A percentile compares a stretch with the other conserved stretches of the same genome.
phyloP scores from a whole-genome alignment of 2,888 invertebrate species.

The Sipha maydis region DNA sequence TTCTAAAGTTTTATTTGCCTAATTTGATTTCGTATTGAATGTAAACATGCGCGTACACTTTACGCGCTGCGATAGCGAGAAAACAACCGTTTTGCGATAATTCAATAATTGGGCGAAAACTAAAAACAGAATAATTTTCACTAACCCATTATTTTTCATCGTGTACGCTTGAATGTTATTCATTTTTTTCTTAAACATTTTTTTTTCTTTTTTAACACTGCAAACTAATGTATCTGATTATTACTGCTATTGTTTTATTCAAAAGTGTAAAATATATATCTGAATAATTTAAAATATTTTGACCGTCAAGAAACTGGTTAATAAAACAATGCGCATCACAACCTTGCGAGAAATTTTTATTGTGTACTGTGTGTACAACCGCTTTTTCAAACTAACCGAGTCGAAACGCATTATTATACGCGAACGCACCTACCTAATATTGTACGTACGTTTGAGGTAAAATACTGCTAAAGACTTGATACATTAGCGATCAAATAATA shows the following conservation, averaged over 20 bases:
- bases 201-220: not conserved
- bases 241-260: too few relatives aligned
- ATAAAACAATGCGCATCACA: not conserved
- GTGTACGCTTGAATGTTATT: too few relatives aligned
- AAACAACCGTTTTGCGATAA: not conserved
- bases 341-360: not conserved
- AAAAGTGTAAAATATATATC: not conserved
- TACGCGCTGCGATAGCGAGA: not conserved
- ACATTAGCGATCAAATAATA: constrained; percentile 25
- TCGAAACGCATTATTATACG: not conserved
- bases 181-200: too few relatives aligned
- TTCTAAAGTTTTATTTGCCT: not conserved
- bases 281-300: not conserved
- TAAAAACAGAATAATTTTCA: too few relatives aligned
- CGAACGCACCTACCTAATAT: not conserved
- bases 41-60: not conserved
- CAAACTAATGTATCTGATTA: too few relatives aligned
- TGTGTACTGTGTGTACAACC: not conserved
- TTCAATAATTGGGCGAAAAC: not conserved
- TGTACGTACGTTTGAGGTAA: not conserved
- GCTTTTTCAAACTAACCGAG: not conserved
- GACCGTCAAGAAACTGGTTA: not conserved
- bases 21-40: not conserved
- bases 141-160: too few relatives aligned
- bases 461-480: constrained; percentile 12